Evolutionary conservation across 2,888 invertebrate species (phyloP), one percentile per base, ranked within the genome.

Genomic region (Agapostemon virescens): DNA sequence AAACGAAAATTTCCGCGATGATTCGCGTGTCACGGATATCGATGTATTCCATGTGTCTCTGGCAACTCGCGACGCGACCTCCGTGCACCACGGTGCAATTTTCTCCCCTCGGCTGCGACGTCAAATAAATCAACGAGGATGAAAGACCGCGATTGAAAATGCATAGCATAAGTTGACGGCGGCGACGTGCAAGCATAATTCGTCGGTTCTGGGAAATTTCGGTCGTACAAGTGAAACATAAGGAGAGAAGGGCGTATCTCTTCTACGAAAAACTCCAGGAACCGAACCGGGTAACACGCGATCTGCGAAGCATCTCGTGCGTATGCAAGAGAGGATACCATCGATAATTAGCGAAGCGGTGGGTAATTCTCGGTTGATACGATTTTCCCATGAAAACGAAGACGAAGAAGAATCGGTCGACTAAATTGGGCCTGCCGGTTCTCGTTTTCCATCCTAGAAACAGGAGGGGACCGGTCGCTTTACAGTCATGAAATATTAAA

Each of bases 41-140:
- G 9, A 23, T 13, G 23, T 23, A 4, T 23, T 23, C 52, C 11
- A 1, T 23, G 23, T 5, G 5, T 52, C 23, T 13, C 23, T 13
- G n/a, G 13, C 13, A 52, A 5, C 13, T 23, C 0, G 23, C 23
- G 7, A 23, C 52, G 23, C 13, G 2, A 5, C 13, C 23, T 23
- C 58, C 1, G 15, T 0, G 17, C 9, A 2, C 15, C 15, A 4
- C 17, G 9, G 17, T 33, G 58, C 33, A 20, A 61, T 61, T 61
- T 17, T 33, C 20, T 61, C 20, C 20, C 30, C 1, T 20, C 3
- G 58, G 11, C 17, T 33, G 63, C 33, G 5, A 5, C 67, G 77
- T 78, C 76, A 74, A 80, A 77, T 80, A 84, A 85, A 66, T 85
- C 81, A 80, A 9, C 38, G 15, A 11, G 17, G 42, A 33, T 38